phyloP scores from a whole-genome alignment of 2,113 vertebrate species.

The Osmerus mordax region DNA sequence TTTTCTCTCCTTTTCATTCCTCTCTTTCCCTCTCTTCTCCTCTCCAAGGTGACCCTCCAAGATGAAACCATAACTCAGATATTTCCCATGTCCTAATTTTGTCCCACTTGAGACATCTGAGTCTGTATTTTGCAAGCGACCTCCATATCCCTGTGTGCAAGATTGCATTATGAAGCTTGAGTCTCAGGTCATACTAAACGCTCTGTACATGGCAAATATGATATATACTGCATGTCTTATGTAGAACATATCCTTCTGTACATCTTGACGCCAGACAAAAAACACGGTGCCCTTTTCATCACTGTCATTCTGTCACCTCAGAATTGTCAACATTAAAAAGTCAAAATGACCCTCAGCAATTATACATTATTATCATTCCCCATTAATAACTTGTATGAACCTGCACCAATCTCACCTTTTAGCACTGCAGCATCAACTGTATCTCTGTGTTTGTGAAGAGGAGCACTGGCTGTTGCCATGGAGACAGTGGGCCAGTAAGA shows the following conservation, averaged over 20 bases:
- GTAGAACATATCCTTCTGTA: too few relatives aligned
- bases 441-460: not conserved
- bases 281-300: not conserved
- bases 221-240: too few relatives aligned
- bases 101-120: not conserved
- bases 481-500: slow-evolving; percentile 27
- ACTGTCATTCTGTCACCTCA: not conserved
- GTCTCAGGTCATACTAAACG: too few relatives aligned
- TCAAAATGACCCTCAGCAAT: not conserved
- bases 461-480: slow-evolving; percentile 44
- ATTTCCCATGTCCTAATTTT: not conserved
- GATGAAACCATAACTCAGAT: not conserved
- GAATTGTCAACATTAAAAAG: too few relatives aligned
- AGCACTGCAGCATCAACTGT: not conserved
- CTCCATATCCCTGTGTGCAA: not conserved
- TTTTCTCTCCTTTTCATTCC: not conserved
- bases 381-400: not conserved
- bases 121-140: not conserved
- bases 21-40: not conserved
- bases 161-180: not conserved
- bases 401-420: not conserved
- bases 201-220: too few relatives aligned
- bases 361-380: too few relatives aligned
- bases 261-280: not conserved
- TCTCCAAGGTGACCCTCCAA: slow-evolving; percentile 1